Conservation (phyloP, 2,888 invertebrate genomes). For the Leptopilina syphax region DNA sequence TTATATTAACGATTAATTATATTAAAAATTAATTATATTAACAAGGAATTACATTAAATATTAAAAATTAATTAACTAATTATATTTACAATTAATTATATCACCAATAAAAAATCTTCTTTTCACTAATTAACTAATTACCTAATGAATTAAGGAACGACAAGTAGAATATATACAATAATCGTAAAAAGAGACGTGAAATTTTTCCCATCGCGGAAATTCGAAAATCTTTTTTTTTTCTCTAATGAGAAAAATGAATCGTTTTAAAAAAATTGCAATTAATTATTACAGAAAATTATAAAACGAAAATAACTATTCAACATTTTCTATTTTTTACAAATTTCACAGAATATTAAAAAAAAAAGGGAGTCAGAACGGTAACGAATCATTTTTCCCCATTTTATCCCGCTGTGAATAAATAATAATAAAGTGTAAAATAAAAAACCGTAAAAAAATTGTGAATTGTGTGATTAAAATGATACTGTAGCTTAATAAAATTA, state of each 20-base stretch:
- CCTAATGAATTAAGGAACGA: conserved; percentile 23
- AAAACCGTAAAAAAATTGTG: not conserved
- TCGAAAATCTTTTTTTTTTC: not conserved
- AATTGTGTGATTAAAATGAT: not conserved
- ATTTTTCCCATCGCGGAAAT: not conserved
- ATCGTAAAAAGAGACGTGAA: not conserved
- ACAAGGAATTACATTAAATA: no score
- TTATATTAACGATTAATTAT: no score
- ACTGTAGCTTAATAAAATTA: not conserved
- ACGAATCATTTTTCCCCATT: conserved; percentile 24
- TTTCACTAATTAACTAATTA: not conserved
- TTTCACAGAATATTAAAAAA: not conserved
- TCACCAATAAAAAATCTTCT: no score
- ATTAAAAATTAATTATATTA: no score
- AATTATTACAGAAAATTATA: not conserved
- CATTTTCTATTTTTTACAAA: no score
- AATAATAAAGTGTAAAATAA: not conserved
- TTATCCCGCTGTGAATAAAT: not conserved
- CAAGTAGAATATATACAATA: not conserved
- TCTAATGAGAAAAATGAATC: conserved; percentile 23
- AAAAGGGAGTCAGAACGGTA: not conserved
- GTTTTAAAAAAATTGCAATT: not conserved
- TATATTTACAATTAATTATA: no score
- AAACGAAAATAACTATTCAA: not conserved
- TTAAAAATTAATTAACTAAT: no score